These are phyloP conservation scores for Globodera rostochiensis DNA, from an alignment of 1,140 invertebrate genomes.

Conservation along the genomic window DNA sequence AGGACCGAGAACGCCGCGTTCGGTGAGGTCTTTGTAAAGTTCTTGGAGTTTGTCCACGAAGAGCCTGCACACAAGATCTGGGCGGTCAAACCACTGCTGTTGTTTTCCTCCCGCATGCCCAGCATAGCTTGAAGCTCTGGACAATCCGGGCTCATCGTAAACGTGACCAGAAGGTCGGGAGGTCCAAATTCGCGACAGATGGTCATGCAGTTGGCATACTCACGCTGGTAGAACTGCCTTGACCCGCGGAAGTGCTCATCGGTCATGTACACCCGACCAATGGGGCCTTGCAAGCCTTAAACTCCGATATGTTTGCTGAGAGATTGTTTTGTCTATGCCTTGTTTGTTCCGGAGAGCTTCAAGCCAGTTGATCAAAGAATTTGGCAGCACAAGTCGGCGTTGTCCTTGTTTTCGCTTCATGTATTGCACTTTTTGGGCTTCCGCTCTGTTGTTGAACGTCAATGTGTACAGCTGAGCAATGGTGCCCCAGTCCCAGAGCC, in stretches of 20 bases:
- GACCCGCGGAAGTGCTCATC: constrained; percentile 3
- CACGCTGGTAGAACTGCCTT: background rate
- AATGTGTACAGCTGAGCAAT: background rate
- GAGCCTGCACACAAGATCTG: background rate
- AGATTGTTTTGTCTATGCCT: too few species aligned
- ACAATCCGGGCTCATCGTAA: background rate
- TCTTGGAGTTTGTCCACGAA: background rate
- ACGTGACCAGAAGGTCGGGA: background rate
- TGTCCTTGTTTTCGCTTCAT: background rate
- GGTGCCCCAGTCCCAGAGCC: background rate
- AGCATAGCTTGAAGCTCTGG: background rate
- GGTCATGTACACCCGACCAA: background rate
- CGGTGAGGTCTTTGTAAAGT: background rate
- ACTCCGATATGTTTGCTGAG: too few species aligned
- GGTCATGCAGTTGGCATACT: background rate
- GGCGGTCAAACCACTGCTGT: background rate
- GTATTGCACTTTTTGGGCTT: constrained; percentile 9
- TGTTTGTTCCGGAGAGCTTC: background rate
- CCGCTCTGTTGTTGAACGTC: background rate
- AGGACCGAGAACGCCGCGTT: background rate
- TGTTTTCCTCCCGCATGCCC: background rate
- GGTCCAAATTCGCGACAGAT: background rate
- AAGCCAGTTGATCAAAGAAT: background rate
- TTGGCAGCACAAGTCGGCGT: background rate
- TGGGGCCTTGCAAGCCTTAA: background rate